Conservation (phyloP, 1,140 invertebrate genomes). For the Brachionus paranguensis region DNA sequence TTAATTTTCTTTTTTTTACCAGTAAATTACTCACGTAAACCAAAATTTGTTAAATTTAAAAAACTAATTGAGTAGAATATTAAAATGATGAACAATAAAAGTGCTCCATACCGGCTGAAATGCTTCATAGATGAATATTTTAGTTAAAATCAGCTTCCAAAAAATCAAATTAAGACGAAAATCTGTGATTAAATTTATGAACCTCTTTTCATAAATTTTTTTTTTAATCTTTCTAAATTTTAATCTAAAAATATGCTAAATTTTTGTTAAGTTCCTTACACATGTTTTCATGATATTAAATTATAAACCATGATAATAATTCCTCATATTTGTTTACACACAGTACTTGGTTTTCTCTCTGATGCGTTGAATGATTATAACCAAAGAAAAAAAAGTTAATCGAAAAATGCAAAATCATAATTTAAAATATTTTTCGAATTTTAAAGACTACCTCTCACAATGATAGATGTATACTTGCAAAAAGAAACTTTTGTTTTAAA, state of each 20-base stretch:
- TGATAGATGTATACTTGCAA: background rate
- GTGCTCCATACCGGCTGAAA: conserved; percentile 15
- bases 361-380: background rate
- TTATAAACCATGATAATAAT: background rate
- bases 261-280: background rate
- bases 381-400: background rate
- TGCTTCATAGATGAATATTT: conserved; percentile 16
- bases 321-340: background rate
- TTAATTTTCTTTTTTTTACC: background rate
- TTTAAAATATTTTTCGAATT: background rate
- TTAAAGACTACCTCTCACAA: background rate
- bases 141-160: background rate
- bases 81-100: background rate
- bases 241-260: background rate
- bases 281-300: too few relatives aligned
- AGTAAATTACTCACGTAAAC: background rate
- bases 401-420: background rate
- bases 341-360: background rate
- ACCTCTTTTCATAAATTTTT: background rate
- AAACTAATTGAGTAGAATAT: conserved; percentile 8
- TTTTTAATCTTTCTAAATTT: background rate
- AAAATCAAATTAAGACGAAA: background rate
- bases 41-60: background rate
- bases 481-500: background rate
- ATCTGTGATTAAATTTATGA: too few relatives aligned